Base-by-base conservation (phyloP, 1,140 invertebrate species). In the Lutraria rhynchaena region DNA sequence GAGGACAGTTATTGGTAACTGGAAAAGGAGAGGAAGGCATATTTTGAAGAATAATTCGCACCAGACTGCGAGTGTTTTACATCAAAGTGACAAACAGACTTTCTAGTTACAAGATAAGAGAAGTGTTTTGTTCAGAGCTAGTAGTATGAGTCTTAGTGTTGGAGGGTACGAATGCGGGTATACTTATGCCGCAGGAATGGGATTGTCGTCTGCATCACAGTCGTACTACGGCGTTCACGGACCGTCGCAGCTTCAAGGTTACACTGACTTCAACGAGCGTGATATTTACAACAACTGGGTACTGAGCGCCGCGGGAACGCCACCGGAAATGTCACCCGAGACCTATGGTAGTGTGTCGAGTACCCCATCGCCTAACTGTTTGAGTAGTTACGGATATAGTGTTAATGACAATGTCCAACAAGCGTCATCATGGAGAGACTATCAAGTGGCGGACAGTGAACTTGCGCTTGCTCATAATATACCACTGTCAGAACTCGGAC, bases 11-110 rank as follows among this genome's bases (percentile, higher is more conserved):
- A 49, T 71, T 61, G 55, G 65, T n/a, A 70, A 57, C 67, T 49
- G 65, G 44, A 49, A 60, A 70, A 37, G 22, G 22, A 27, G 55
- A 46, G 44, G 55, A 61, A 61, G 55, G 71, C 71, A 49, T 60
- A 61, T 61, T 65, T 77, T 61, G 37, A 27, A 44, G 60, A 49
- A 63, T 55, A 60, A 57, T 74, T 74, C 53, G 53, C 57, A 41
- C 53, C 71, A 74, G 71, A 74, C 71, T 27, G 41, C 22, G 57
- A 35, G 71, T 70, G 63, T 55, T 70, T 69, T 55, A 58, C 57
- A 49, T 81, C 69, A 63, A 81, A 73, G 78, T 81, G 78, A 81
- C 69, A 81, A 58, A 81, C 77, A 81, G 77, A 71, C 44, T 51
- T 65, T 61, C 22, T 49, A 22, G 46, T 33, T 29, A 58, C 58